Evolutionary conservation across 2,113 vertebrate genomes (phyloP).

Genomic region (Actenoides lindsayi): DNA sequence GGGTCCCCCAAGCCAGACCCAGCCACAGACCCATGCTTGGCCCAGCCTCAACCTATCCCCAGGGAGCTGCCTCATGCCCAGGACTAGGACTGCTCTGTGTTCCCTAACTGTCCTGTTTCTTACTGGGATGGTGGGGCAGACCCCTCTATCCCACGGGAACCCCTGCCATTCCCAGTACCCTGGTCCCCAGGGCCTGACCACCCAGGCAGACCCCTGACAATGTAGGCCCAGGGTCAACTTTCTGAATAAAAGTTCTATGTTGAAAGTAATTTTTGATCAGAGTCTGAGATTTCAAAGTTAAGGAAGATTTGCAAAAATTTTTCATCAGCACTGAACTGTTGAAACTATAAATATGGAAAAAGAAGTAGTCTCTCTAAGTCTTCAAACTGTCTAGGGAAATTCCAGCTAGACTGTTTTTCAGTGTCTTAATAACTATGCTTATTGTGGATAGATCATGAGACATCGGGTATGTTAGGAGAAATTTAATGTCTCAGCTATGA

Average conservation of each 20-base stretch:
- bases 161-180: fast-evolving
- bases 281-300: not conserved
- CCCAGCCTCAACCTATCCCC: not conserved
- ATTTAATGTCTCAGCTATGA: not conserved
- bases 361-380: not conserved
- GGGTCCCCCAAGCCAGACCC: fast-evolving
- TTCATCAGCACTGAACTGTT: not conserved
- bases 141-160: not conserved
- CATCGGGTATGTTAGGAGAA: not conserved
- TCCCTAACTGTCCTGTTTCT: not conserved
- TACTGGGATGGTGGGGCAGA: not conserved
- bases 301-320: not conserved
- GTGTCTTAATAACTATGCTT: not conserved
- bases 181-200: not conserved
- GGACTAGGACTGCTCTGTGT: not conserved
- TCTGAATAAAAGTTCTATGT: not conserved
- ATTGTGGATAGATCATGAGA: not conserved
- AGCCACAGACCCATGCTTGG: not conserved
- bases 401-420: not conserved
- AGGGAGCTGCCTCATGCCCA: fast-evolving
- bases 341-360: not conserved
- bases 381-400: not conserved
- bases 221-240: not conserved
- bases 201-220: not conserved
- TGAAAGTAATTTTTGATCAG: not conserved